phyloP scores from a whole-genome alignment of 2,797 vertebrate genomes.

The Choloepus didactylus region DNA sequence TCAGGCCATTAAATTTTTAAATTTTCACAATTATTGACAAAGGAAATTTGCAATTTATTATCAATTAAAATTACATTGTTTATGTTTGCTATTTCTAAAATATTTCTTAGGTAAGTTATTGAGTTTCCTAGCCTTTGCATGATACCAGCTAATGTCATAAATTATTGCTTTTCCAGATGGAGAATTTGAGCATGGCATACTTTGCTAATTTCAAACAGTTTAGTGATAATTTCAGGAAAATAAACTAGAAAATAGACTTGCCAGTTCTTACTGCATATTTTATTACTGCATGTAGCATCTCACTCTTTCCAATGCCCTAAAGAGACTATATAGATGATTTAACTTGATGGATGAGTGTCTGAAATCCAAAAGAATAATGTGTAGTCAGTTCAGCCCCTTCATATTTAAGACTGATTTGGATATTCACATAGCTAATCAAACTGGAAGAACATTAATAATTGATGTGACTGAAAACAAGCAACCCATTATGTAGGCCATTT shows the following conservation, averaged over 20 bases:
- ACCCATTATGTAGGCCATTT: background rate
- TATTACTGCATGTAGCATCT: background rate
- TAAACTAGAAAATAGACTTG: constrained; percentile 2
- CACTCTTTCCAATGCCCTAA: background rate
- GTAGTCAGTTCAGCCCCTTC: background rate
- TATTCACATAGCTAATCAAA: constrained; percentile 18
- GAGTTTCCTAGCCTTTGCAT: background rate
- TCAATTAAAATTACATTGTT: constrained; percentile 14
- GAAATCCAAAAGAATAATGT: background rate
- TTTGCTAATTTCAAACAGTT: constrained; percentile 48
- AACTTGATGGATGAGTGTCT: background rate
- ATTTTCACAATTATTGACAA: constrained; percentile 1
- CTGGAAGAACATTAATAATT: background rate
- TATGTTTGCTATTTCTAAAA: constrained; percentile 5
- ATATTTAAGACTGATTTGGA: constrained; percentile 10
- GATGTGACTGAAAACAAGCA: constrained; percentile 30
- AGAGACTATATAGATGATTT: background rate
- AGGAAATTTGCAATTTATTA: background rate
- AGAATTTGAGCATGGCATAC: background rate
- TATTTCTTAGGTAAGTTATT: constrained; percentile 25
- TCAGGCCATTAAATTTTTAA: background rate
- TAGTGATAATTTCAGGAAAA: constrained; percentile 48
- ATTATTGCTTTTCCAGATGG: constrained; percentile 13
- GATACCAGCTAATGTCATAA: background rate
- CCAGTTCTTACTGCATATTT: background rate